phyloP scores from a whole-genome alignment of 1,140 invertebrate species.

The Dreissena rostriformis region DNA sequence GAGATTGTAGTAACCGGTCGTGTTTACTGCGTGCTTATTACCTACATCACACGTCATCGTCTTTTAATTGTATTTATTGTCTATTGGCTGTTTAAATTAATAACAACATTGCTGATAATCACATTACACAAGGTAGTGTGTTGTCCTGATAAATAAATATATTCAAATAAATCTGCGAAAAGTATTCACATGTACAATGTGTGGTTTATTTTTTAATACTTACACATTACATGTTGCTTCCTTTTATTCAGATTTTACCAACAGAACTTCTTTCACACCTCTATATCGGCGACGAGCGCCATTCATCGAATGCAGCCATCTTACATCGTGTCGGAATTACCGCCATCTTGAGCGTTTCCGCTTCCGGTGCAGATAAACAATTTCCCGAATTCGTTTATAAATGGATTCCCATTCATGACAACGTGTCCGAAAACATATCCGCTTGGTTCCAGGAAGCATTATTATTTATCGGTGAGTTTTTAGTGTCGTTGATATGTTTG shows the following conservation, averaged over 20 bases:
- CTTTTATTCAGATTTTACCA: conserved; percentile 58
- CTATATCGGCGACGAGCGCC: conserved; percentile 79
- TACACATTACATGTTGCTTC: background rate
- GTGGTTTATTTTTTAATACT: no score
- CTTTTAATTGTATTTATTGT: background rate
- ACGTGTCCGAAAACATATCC: conserved; percentile 77
- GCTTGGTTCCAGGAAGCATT: conserved; percentile 80
- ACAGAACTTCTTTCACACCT: conserved; percentile 81
- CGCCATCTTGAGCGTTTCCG: conserved; percentile 81
- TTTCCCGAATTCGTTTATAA: conserved; percentile 79
- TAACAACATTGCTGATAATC: no score
- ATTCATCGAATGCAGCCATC: conserved; percentile 75
- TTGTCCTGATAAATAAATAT: no score
- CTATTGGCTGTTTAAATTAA: no score
- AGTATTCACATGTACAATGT: no score
- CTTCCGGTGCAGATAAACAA: conserved; percentile 78
- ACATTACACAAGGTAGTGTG: no score
- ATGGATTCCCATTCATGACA: conserved; percentile 80
- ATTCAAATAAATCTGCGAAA: no score
- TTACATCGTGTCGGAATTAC: conserved; percentile 79
- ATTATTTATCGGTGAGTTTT: conserved; percentile 80
- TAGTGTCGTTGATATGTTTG: no score
- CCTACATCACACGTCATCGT: no score
- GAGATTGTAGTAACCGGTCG: background rate
- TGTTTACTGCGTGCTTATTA: no score